Base-by-base conservation (phyloP, 2,797 vertebrate species). In the Choloepus didactylus region DNA sequence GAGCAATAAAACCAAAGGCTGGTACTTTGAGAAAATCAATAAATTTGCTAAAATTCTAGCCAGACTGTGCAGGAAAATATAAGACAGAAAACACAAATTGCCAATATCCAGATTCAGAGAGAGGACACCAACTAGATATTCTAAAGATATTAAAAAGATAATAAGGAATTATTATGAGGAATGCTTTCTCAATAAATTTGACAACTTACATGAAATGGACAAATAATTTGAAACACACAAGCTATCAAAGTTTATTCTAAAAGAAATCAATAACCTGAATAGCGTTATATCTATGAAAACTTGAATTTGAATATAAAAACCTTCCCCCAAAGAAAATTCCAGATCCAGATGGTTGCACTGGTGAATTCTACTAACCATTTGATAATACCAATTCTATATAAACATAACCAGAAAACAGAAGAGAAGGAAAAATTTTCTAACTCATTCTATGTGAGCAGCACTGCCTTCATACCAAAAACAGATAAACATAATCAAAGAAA, bases 71-170 rank as follows among this genome's bases (percentile, higher is more conserved):
- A 29, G 5, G 27, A 5, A 27, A n/a, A 67, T 49, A 67, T 56
- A 56, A 67, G 18, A 62, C 46, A 84, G 62, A 94, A 83, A 87
- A 90, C 41, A 49, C 29, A 96, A 91, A 91, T 56, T 69, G 91
- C 31, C 3, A 91, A 75, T 16, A 64, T 6, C 16, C 75, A 35
- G 35, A 76, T 10, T 76, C 46, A 92, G 4, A 69, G n/a, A 86
- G 6, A 4, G 92, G 54, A 54, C 67, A 77, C 21, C 51, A 54
- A 84, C 12, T 56, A 93, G 44, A 19, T 38, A 64, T 16, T 62
- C 4, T 23, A 79, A 21, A 38, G 23, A 51, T 66, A 88, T 75
- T 81, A 66, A 82, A 73, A 66, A 35, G 25, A 87, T 87, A 66
- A 62, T 44, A 70, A 54, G 60, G 9, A 75, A 87, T 41, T 64